Evolutionary conservation across 2,888 invertebrate species (phyloP), one percentile per base, ranked within the genome.

Genomic region (Zootermopsis nevadensis): DNA sequence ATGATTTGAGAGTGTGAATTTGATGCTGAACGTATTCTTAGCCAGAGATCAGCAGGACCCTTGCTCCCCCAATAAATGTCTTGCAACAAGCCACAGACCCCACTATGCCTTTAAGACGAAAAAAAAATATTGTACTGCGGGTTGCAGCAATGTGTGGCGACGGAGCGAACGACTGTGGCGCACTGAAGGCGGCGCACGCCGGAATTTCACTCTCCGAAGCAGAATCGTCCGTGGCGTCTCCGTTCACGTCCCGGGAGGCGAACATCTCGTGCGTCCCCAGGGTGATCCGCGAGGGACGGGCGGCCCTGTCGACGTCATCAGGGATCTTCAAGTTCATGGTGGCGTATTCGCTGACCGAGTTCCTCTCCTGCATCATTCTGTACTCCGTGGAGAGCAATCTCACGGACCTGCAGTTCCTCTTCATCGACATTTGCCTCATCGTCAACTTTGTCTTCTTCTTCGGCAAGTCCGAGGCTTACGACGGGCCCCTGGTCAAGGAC

Each of bases 311-410:
- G 67, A 93, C 93, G 1, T 92, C 93, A 3, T 93, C 93, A 88
- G 92, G 92, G 8, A 91, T 93, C 81, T 93, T 93, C 89, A 93
- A 93, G 87, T 93, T 92, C 89, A 93, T 93, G 93, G 91, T 93
- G 22, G 89, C 92, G 42, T 93, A 93, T 89, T 91, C 91, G 85
- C 89, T 92, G 84, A 90, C 91, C 72, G 92, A 92, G 87, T 92
- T 92, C 87, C 88, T 90, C 81, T 91, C 92, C 33, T 90, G 92
- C 42, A 88, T 92, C 77, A 90, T 92, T 82, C 88, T 92, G 27
- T 95, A 95, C 87, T 90, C 90, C 55, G 94, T 94, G 87, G 92
- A 93, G 85, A 90, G 90, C 27, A 93, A 93, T 87, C 87, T 94
- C 82, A 92, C 93, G 3, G 93, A 93, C 85, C 87, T 92, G 74